These are phyloP conservation scores for Actenoides lindsayi DNA, from an alignment of 2,113 vertebrate species.

Conservation along the genomic window DNA sequence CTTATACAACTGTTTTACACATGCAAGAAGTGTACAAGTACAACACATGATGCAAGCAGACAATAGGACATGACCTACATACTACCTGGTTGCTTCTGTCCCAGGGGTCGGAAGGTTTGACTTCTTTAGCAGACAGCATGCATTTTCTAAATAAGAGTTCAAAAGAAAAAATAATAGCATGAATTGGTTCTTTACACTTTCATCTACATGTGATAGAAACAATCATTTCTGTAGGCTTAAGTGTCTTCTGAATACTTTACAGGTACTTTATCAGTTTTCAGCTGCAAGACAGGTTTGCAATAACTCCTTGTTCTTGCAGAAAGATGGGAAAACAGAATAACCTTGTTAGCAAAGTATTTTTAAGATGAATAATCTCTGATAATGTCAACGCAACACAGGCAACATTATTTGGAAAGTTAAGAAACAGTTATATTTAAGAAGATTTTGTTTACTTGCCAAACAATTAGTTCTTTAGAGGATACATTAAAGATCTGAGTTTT, in stretches of 20 bases:
- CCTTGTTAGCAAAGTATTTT: not conserved
- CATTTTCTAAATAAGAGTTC: conserved; percentile 71
- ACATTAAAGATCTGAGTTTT: not conserved
- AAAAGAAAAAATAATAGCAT: not conserved
- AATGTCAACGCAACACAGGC: not conserved
- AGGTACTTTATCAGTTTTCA: not conserved
- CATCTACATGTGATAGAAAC: not conserved
- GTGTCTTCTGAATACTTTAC: not conserved
- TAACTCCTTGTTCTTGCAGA: not conserved
- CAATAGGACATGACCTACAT: not conserved
- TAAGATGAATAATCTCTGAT: not conserved
- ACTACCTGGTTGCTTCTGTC: conserved; percentile 77
- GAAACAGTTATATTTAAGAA: not conserved
- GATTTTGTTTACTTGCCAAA: not conserved
- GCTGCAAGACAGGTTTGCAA: not conserved
- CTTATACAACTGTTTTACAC: not conserved
- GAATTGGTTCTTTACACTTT: not conserved
- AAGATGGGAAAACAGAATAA: not conserved
- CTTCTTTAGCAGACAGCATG: conserved; percentile 68
- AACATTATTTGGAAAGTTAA: not conserved
- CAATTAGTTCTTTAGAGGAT: not conserved
- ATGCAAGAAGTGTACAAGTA: not conserved
- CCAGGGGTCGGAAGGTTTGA: conserved; percentile 66
- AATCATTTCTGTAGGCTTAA: not conserved
- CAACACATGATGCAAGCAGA: not conserved